Conservation (phyloP, 2,888 invertebrate species). For the Encarsia formosa region DNA sequence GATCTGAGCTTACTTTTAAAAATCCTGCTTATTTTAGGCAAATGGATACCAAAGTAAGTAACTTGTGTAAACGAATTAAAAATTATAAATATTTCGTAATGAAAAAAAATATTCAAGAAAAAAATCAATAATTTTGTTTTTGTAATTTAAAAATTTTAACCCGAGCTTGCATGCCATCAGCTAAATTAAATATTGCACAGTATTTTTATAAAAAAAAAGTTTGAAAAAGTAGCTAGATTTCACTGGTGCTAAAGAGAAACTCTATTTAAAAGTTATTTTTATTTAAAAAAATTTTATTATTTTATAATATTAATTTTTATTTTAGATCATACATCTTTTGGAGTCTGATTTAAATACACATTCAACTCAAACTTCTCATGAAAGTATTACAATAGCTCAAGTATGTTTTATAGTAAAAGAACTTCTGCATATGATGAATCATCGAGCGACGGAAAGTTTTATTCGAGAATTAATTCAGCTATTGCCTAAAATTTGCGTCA, state of each 20-base stretch:
- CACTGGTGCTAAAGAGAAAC: too few relatives aligned
- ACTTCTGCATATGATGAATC: conserved; percentile 41
- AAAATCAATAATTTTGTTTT: too few relatives aligned
- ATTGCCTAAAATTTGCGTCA: conserved; percentile 53
- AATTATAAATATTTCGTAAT: too few relatives aligned
- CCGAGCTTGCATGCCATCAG: too few relatives aligned
- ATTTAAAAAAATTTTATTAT: too few relatives aligned
- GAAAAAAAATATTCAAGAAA: too few relatives aligned
- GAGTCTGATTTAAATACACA: conserved; percentile 36
- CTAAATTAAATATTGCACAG: too few relatives aligned
- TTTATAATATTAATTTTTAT: conserved; percentile 21
- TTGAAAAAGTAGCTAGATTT: too few relatives aligned
- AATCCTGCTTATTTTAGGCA: conserved; percentile 46
- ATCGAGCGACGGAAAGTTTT: conserved; percentile 36
- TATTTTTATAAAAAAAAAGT: too few relatives aligned
- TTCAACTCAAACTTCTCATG: conserved; percentile 27
- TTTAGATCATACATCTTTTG: conserved; percentile 41
- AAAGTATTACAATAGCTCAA: conserved; percentile 40
- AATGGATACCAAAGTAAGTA: conserved; percentile 43
- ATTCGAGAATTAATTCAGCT: conserved; percentile 46
- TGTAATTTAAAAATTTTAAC: conserved; percentile 4
- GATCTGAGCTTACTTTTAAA: conserved; percentile 42
- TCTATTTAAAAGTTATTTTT: too few relatives aligned
- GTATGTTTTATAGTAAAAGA: conserved; percentile 47
- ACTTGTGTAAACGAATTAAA: background rate